Evolutionary conservation across 2,113 vertebrate genomes (phyloP).

Genomic region (Eira barbara): DNA sequence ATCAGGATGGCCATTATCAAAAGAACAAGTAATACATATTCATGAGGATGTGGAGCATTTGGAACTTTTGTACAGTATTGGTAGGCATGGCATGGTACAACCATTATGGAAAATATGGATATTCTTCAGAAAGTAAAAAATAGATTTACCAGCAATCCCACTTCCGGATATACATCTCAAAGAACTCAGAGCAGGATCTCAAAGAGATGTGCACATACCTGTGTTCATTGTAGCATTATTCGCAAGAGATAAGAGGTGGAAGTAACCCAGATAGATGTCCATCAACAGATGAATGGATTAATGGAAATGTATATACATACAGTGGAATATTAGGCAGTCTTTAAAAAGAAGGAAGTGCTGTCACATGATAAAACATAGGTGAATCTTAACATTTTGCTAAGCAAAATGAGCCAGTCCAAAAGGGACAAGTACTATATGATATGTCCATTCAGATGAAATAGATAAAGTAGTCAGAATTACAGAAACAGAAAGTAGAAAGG

Average conservation of each 20-base stretch:
- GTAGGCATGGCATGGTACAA: not conserved
- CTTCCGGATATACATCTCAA: not conserved
- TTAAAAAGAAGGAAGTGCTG: not conserved
- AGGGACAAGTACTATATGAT: not conserved
- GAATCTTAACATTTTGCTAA: not conserved
- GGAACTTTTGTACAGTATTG: not conserved
- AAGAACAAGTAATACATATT: not conserved
- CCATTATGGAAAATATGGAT: not conserved
- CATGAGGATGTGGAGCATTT: not conserved
- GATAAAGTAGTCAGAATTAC: not conserved
- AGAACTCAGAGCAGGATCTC: not conserved
- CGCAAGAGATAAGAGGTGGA: not conserved
- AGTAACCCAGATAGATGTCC: not conserved
- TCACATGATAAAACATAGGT: not conserved
- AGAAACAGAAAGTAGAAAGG: not conserved
- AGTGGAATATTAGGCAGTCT: not conserved
- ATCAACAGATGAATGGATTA: not conserved
- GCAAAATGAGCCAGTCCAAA: not conserved
- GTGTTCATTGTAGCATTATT: not conserved
- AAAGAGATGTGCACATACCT: not conserved
- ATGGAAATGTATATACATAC: not conserved
- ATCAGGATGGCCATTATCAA: not conserved
- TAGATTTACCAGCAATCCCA: not conserved
- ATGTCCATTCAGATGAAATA: not conserved
- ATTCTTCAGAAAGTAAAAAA: not conserved